phyloP scores from a whole-genome alignment of 2,113 vertebrate species.

The Microcebus ravelobensis region DNA sequence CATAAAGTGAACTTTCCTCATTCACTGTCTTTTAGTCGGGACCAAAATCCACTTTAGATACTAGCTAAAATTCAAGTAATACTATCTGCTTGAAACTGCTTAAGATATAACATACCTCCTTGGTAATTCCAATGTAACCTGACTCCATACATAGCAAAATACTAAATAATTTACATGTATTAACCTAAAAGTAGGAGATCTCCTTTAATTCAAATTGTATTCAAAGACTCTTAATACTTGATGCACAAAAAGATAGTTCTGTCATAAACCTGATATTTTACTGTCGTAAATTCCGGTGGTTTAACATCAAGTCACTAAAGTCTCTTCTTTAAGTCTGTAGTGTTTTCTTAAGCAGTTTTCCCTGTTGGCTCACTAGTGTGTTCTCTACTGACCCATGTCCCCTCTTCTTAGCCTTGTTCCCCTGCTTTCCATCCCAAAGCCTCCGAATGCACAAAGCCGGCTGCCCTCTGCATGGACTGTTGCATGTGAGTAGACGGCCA shows the following conservation, averaged over 20 bases:
- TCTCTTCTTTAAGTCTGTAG: neutral
- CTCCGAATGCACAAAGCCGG: slow-evolving; percentile 89
- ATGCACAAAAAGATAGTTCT: neutral
- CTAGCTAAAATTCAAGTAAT: slow-evolving; percentile 51
- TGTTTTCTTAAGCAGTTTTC: slow-evolving; percentile 84
- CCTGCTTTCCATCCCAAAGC: slow-evolving; percentile 84
- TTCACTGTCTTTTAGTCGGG: slow-evolving; percentile 57
- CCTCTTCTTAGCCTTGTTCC: slow-evolving; percentile 36
- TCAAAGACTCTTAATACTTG: slow-evolving; percentile 28
- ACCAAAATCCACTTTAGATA: neutral
- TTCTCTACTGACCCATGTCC: slow-evolving; percentile 51
- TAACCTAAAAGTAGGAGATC: neutral
- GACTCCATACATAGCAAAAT: neutral
- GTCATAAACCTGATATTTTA: neutral
- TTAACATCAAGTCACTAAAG: accelerated
- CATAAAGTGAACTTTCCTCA: neutral
- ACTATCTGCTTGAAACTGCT: slow-evolving; percentile 82
- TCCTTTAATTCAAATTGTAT: neutral
- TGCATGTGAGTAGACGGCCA: slow-evolving; percentile 96
- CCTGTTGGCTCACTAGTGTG: neutral
- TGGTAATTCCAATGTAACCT: neutral
- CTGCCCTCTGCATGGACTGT: slow-evolving; percentile 96
- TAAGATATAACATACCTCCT: slow-evolving; percentile 73
- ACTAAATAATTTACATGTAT: neutral
- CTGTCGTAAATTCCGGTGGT: neutral